Conservation (phyloP, 2,113 vertebrate species). For the Vicugna pacos region DNA sequence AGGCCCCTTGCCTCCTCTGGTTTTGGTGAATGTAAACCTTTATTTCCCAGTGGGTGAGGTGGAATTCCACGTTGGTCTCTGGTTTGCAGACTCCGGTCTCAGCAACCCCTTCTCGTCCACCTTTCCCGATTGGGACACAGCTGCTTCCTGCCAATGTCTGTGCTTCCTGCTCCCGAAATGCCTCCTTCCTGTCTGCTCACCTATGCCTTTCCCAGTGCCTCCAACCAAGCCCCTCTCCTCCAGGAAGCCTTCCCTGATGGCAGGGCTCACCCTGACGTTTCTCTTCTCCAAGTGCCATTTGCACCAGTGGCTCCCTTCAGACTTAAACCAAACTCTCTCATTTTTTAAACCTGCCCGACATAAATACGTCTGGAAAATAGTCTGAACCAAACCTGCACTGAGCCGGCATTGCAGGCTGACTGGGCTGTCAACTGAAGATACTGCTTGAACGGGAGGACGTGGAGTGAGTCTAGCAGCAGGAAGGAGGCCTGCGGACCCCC, state of each 20-base stretch:
- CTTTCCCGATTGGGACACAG: neutral
- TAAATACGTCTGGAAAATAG: neutral
- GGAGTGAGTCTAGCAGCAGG: neutral
- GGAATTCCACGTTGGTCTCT: neutral
- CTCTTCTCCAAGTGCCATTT: neutral
- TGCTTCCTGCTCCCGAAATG: neutral
- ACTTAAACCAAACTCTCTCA: neutral
- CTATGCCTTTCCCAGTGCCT: neutral
- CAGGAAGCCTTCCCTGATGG: neutral
- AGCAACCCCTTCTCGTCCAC: neutral
- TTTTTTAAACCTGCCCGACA: neutral
- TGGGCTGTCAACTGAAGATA: neutral
- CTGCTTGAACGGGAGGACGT: neutral
- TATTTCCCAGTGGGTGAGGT: neutral
- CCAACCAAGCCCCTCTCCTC: neutral
- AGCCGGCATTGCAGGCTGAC: neutral
- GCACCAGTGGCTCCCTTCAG: neutral
- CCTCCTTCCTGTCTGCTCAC: neutral
- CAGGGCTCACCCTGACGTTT: neutral
- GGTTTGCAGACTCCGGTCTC: neutral
- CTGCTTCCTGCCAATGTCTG: neutral
- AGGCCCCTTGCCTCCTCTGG: neutral
- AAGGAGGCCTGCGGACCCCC: neutral
- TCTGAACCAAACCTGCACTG: neutral
- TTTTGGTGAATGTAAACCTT: neutral